Evolutionary conservation across 2,113 vertebrate genomes (phyloP).

Genomic region (Alethe castanea): DNA sequence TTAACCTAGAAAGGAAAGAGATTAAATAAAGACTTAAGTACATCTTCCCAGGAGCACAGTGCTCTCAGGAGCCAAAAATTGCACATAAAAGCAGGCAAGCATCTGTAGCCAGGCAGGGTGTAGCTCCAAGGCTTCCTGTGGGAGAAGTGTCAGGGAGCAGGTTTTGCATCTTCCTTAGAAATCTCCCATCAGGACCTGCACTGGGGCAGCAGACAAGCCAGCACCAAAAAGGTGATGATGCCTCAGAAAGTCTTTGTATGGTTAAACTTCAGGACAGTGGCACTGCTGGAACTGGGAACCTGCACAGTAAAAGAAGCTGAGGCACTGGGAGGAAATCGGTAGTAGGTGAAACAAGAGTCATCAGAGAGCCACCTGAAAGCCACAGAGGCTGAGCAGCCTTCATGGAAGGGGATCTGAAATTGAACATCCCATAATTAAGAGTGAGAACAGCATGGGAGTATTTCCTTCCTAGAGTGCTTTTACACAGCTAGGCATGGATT

Average conservation of each 20-base stretch:
- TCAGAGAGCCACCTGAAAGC: neutral
- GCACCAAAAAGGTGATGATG: neutral
- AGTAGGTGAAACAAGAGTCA: neutral
- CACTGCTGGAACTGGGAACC: neutral
- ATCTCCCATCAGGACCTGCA: neutral
- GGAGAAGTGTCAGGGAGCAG: neutral
- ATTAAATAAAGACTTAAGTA: neutral
- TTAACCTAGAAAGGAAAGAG: neutral
- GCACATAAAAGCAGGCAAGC: neutral
- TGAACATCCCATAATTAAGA: neutral
- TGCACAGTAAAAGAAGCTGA: neutral
- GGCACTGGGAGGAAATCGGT: neutral
- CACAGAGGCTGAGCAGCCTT: neutral
- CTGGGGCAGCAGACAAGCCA: neutral
- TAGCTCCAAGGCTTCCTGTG: neutral
- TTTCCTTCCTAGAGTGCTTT: conserved; percentile 31
- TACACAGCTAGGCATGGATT: conserved; percentile 38
- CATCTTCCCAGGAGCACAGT: neutral
- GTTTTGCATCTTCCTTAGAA: neutral
- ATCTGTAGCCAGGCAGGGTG: neutral
- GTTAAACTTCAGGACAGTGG: neutral
- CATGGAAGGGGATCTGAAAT: neutral
- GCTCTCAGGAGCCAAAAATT: neutral
- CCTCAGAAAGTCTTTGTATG: neutral
- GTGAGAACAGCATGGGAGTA: neutral